Conservation (phyloP, 2,888 invertebrate genomes). For the Acholoe squamosa region DNA sequence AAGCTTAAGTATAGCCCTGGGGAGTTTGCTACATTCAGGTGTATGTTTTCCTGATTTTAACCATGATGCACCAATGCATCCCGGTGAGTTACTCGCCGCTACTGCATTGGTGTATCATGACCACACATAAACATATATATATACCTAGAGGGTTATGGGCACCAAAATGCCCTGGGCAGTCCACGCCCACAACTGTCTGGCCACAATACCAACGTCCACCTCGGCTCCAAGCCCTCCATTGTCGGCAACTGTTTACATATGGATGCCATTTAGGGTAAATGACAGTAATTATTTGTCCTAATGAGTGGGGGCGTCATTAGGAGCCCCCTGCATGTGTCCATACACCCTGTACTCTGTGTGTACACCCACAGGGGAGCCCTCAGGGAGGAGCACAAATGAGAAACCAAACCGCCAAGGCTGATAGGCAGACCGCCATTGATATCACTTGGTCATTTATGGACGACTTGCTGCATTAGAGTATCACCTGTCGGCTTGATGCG, state of each 20-base stretch:
- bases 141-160: no score
- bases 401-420: background rate
- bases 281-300: slow-evolving; percentile 28
- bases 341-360: background rate
- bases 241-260: slow-evolving; percentile 18
- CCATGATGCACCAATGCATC: no score
- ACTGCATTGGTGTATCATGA: no score
- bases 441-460: background rate
- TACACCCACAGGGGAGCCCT: background rate
- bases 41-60: no score
- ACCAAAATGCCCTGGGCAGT: background rate
- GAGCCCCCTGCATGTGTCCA: background rate
- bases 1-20: no score
- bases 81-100: no score
- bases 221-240: background rate
- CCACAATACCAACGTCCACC: background rate
- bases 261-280: background rate
- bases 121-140: no score
- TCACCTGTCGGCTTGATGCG: no score
- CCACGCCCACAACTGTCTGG: background rate
- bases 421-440: background rate
- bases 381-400: background rate
- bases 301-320: slow-evolving; percentile 3
- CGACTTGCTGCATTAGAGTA: no score
- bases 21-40: no score